Base-by-base conservation (phyloP, 1,140 invertebrate genomes). In the Acromyrmex echinatior region DNA sequence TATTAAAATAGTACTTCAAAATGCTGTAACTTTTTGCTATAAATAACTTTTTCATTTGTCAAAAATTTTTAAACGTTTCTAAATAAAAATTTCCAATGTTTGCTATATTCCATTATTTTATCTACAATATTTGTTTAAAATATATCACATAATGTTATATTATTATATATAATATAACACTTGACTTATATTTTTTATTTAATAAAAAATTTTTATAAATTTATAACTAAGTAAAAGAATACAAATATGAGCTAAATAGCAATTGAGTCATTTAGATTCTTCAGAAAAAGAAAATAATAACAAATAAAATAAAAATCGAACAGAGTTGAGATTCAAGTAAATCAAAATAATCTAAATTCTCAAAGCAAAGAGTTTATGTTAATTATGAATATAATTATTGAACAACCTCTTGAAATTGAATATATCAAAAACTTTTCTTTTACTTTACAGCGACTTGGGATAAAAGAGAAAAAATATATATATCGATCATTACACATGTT, bases 1-100 rank as follows among this genome's bases (percentile, higher is more conserved):
- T 58, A 35, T 21, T 74, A 14, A 82, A 82, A 82, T 73, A 81
- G 39, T 74, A 35, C 18, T 74, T 49, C 2, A 49, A 58, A 60
- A 60, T 49, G 6, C 3, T 25, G 12, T 3, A n/a, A n/a, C 18
- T 16, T 82, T 73, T 45, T 35, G 45, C 5, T 12, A 81, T 9
- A 25, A 25, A 71, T 58, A 80, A 51, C n/a, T 49, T 49, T 56
- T 80, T 68, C 28, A 35, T 14, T 39, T 58, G 5, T 18, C 16
- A 71, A 49, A 28, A 63, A 28, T 31, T 58, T 74, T 63, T 3
- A 31, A 25, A 12, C 2, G 16, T 53, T 4, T n/a, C 4, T 31
- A 39, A 53, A 68, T 10, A 18, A 70, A 53, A 81, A 7, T 18
- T 66, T 68, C 2, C 2, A 56, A 68, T 3, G 12, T 80, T 68